Evolutionary conservation across 2,113 vertebrate genomes (phyloP).

Genomic region (Hyaena hyaena): DNA sequence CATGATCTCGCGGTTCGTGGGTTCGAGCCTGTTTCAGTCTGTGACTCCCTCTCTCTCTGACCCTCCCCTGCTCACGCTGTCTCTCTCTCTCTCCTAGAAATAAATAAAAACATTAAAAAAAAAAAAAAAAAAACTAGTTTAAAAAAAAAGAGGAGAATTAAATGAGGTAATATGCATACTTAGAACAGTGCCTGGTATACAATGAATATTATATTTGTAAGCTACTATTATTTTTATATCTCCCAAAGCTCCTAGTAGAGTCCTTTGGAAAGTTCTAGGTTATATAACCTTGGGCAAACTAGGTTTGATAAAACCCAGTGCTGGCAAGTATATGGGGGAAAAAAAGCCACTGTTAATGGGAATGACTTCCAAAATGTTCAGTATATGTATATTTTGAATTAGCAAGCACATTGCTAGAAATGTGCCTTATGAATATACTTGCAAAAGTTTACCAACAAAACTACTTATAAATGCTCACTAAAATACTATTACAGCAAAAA

Average conservation of each 20-base stretch:
- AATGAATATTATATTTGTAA: background rate
- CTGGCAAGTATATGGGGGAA: background rate
- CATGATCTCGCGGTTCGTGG: no score
- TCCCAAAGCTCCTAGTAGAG: background rate
- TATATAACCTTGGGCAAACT: constrained; percentile 28
- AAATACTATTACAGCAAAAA: background rate
- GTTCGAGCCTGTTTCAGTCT: no score
- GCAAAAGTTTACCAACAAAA: background rate
- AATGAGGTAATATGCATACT: background rate
- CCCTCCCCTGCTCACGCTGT: no score
- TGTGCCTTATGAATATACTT: background rate
- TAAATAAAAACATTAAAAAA: no score
- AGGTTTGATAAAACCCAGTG: constrained; percentile 16
- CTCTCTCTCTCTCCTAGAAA: no score
- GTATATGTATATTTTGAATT: background rate
- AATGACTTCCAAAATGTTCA: background rate
- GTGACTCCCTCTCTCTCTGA: no score
- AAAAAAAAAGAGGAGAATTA: background rate
- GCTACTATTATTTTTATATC: background rate
- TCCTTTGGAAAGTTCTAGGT: background rate
- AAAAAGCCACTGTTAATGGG: background rate
- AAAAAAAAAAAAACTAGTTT: no score
- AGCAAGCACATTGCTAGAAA: background rate
- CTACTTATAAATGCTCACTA: constrained; percentile 31
- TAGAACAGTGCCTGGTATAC: background rate